Conservation (phyloP, 1,140 invertebrate species). For the Dinoponera quadriceps region DNA sequence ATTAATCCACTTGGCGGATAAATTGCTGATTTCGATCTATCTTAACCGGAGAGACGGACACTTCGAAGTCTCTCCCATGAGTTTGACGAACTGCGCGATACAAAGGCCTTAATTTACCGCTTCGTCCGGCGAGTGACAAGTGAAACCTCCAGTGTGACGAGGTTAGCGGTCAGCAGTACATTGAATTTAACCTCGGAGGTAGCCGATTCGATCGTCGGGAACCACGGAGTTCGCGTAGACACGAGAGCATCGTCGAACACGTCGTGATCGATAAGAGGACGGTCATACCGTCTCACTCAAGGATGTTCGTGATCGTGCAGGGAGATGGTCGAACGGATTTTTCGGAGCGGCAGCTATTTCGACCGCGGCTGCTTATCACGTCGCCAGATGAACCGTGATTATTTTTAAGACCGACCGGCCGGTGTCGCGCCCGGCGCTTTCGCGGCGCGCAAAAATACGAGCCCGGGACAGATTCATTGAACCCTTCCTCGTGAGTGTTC, state of each 20-base stretch:
- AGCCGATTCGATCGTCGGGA: background rate
- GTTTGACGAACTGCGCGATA: too few species aligned
- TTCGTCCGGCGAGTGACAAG: background rate
- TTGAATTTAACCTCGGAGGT: background rate
- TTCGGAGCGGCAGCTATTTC: background rate
- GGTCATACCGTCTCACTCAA: background rate
- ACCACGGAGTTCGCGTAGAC: background rate
- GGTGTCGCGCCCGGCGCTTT: slow-evolving; percentile 44
- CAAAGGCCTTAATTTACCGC: background rate
- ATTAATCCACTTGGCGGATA: background rate
- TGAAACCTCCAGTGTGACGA: background rate
- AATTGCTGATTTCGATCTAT: background rate
- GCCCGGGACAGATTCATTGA: slow-evolving; percentile 71
- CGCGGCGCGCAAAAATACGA: slow-evolving; percentile 53
- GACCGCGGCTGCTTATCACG: slow-evolving; percentile 1
- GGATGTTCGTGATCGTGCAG: too few species aligned
- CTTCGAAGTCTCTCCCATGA: background rate
- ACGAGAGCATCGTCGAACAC: background rate
- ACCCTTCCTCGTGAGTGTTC: slow-evolving; percentile 63
- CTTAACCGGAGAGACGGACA: background rate
- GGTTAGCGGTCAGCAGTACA: background rate
- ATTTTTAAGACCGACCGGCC: slow-evolving; percentile 59
- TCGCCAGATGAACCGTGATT: slow-evolving; percentile 29
- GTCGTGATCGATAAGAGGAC: background rate
- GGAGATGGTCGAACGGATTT: background rate